phyloP scores from a whole-genome alignment of 1,140 invertebrate genomes.

The Philaenus spumarius region DNA sequence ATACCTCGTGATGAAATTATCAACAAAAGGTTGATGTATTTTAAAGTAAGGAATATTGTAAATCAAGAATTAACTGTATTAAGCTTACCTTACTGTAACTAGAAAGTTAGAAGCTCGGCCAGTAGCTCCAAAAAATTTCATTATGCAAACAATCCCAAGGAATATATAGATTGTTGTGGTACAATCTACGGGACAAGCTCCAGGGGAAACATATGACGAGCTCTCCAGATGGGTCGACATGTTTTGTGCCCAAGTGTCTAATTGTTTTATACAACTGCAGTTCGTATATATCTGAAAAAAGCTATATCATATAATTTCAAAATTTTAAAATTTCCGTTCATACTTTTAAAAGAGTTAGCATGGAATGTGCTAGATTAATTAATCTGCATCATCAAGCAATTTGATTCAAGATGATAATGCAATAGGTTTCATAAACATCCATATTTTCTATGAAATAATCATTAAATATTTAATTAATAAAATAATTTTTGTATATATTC shows the following conservation, averaged over 20 bases:
- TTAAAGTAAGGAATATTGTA: no score
- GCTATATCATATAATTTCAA: no score
- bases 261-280: constrained; percentile 23
- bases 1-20: no score
- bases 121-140: constrained; percentile 59
- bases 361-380: no score
- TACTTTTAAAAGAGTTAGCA: no score
- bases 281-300: constrained; percentile 26
- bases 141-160: constrained; percentile 54
- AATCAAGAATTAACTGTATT: no score
- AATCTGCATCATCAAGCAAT: no score
- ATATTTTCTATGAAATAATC: background rate
- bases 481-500: background rate
- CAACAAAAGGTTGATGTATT: no score
- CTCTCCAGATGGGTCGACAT: background rate
- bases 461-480: background rate
- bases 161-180: constrained; percentile 56
- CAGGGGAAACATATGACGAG: constrained; percentile 28
- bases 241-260: no score
- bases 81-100: constrained; percentile 50
- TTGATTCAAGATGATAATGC: background rate
- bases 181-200: constrained; percentile 60
- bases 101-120: constrained; percentile 61
- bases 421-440: background rate
- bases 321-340: no score